Base-by-base conservation (phyloP, 2,113 vertebrate species). In the Corydoras maculifer region DNA sequence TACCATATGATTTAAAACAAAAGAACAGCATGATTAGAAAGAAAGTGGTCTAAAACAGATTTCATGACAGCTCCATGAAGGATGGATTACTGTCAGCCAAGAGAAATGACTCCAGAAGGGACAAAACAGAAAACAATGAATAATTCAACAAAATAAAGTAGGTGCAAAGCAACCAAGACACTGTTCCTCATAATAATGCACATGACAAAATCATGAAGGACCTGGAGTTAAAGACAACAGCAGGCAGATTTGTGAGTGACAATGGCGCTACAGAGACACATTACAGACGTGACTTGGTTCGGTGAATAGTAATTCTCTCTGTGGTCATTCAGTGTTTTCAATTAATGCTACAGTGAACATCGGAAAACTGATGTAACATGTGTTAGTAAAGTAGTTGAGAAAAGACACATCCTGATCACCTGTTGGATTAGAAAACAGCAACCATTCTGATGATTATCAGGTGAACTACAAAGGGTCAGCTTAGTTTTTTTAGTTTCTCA, bases 31-130 rank as follows among this genome's bases (percentile, higher is more conserved):
- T 62, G 14, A 69, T 15, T 8, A 75, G 11, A 32, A 58, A 69
- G 58, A 35, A 70, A 62, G 43, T 43, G 50, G 54, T 72, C 15
- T 73, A 51, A 69, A 67, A 66, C 65, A 66, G 77, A 69, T 73
- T 73, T 69, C 31, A 66, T 13, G 48, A 58, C 53, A 66, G 61
- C 60, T 9, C 55, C 64, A 51, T 15, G 63, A 74, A 9, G 60
- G 58, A 70, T 11, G 54, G 32, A 58, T 5, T 48, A 32, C 50
- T 49, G 68, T n/a, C 54, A 65, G 67, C 69, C 62, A 58, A 58
- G 54, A 65, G 50, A 69, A 30, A 55, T 58, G 8, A 62, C 12
- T 53, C 4, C 58, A 0, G 5, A 48, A 31, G 6, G n/a, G 25
- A 49, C 13, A 62, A 65, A 58, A 31, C 18, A 49, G 48, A 62